Base-by-base conservation (phyloP, 1,140 invertebrate genomes). In the Drosophila malerkotliana region DNA sequence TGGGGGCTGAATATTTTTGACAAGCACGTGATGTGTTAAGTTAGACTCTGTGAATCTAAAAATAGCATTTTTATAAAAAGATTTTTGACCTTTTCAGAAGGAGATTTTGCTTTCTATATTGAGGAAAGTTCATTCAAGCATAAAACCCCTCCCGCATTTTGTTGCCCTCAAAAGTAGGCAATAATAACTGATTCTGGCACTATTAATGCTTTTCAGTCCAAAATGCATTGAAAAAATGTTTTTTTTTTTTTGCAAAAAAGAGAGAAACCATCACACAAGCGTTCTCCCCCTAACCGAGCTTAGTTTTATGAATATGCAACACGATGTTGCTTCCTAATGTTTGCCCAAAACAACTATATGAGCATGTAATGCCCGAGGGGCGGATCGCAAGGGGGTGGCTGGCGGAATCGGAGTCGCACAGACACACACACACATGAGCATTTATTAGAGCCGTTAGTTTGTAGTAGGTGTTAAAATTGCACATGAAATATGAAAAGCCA, bases 401-500 rank as follows among this genome's bases (percentile, higher is more conserved):
- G 55, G 5, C 56, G 52, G n/a, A 37, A 41, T 8, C 9, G 44
- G 44, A 21, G 44, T 24, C 18, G 2, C 51, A 21, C 14, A 67
- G n/a, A n/a, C 48, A 45, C 62, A 56, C 47, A 55, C 47, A 63
- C 48, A 51, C 37, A 26, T 26, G 47, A 18, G 51, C 71, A 68
- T 76, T 87, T 81, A 82, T 81, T 75, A 63, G 53, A 64, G 75
- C 74, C 61, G 79, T 85, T 75, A 81, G 73, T 72, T 72, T 71
- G 82, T 75, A 85, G 77, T 85, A 85, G 82, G 82, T 87, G 82
- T 87, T 87, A 79, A 88, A 87, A 87, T 82, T 79, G 82, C 82
- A 87, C 64, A 85, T 87, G 77, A 85, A 87, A 81, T 81, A 87
- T 87, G 81, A 87, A 84, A 80, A 85, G 68, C 55, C 81, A 77